Conservation (phyloP, 2,888 invertebrate genomes). For the Lithophane socia region DNA sequence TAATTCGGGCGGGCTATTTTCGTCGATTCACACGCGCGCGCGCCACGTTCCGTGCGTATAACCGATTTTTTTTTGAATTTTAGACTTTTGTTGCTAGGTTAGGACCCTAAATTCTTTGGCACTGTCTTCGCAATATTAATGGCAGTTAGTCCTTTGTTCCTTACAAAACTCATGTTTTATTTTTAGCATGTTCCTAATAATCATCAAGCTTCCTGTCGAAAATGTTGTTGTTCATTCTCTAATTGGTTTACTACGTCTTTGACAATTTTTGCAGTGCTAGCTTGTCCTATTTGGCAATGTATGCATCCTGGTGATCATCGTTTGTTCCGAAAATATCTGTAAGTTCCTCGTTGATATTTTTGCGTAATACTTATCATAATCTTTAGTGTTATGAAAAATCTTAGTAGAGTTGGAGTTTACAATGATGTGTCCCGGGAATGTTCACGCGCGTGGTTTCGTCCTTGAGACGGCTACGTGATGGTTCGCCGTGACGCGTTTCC, state of each 20-base stretch:
- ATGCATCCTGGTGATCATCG: slow-evolving; percentile 40
- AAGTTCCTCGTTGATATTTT: slow-evolving; percentile 31
- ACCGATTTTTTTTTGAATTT: slow-evolving; percentile 77
- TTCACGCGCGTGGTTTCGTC: slow-evolving; percentile 60
- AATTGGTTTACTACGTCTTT: slow-evolving; percentile 40
- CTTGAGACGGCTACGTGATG: slow-evolving; percentile 64
- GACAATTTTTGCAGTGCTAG: slow-evolving; percentile 32
- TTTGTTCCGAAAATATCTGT: slow-evolving; percentile 44
- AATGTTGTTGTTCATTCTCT: slow-evolving; percentile 28
- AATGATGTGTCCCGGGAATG: slow-evolving; percentile 47
- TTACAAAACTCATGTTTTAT: slow-evolving; percentile 17
- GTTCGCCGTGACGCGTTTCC: slow-evolving; percentile 65
- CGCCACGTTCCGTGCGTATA: slow-evolving; percentile 81
- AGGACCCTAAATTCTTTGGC: slow-evolving; percentile 57
- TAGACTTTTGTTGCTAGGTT: slow-evolving; percentile 72
- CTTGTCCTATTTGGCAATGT: slow-evolving; percentile 50
- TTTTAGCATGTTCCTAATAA: slow-evolving; percentile 7
- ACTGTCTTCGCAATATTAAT: slow-evolving; percentile 23
- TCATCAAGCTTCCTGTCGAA: slow-evolving; percentile 5
- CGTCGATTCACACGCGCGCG: slow-evolving; percentile 87
- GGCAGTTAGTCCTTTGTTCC: slow-evolving; percentile 7
- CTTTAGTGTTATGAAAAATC: slow-evolving; percentile 12
- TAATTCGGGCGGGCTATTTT: slow-evolving; percentile 89
- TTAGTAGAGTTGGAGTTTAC: slow-evolving; percentile 32
- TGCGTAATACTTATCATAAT: slow-evolving; percentile 20